Percentiles rank a stretch among this genome's conserved stretches.
Conservation (phyloP, 1,140 invertebrate species). For the Zelostemma sp. region DNA sequence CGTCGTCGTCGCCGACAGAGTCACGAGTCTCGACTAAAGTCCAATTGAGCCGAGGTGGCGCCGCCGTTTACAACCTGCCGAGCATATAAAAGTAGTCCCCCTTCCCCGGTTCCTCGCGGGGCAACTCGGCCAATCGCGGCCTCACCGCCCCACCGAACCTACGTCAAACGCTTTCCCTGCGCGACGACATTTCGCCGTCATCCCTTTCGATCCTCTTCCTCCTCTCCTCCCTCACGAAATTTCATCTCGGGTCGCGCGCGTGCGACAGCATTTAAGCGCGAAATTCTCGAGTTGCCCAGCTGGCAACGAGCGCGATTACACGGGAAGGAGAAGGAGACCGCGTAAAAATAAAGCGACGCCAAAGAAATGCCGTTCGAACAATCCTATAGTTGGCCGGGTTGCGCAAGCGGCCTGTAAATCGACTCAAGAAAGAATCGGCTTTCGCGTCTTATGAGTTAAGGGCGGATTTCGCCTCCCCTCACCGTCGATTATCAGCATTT, state of each 20-base stretch:
- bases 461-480: constrained; percentile 18
- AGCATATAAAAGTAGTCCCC: constrained; percentile 52
- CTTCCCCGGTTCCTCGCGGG: constrained; percentile 28
- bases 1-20: constrained; percentile 46
- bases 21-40: constrained; percentile 64
- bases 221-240: too few relatives aligned
- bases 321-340: constrained; percentile 20
- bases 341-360: constrained; percentile 51
- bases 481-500: constrained; percentile 70
- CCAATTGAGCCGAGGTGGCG: constrained; percentile 60
- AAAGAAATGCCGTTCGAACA: constrained; percentile 40
- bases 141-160: constrained; percentile 18
- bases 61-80: constrained; percentile 61
- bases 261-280: too few relatives aligned
- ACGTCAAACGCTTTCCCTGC: constrained; percentile 19
- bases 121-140: constrained; percentile 38
- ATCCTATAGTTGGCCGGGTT: constrained; percentile 44
- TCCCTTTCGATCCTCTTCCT: too few relatives aligned
- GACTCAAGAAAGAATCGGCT: constrained; percentile 25
- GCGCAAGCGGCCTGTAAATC: constrained; percentile 40
- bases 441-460: too few relatives aligned
- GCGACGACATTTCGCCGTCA: constrained; percentile 2
- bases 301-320: too few relatives aligned
- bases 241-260: constrained; percentile 10
- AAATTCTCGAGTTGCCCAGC: too few relatives aligned